Conservation (phyloP, 2,113 vertebrate genomes). For the Anguilla japonica region DNA sequence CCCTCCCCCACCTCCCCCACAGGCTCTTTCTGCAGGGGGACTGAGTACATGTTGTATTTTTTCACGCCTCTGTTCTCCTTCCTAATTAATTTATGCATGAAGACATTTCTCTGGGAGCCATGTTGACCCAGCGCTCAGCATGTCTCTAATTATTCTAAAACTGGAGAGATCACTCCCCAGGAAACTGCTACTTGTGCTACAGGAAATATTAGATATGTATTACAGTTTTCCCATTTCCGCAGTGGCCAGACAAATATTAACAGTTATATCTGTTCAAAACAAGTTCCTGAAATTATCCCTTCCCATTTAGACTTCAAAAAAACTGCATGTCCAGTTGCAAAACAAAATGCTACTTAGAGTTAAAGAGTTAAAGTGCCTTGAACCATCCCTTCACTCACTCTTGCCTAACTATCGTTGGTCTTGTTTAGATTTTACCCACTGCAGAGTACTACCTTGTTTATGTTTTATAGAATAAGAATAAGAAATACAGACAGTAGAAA, state of each 20-base stretch:
- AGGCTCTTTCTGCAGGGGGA: not conserved
- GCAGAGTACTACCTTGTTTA: not conserved
- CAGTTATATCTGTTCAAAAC: not conserved
- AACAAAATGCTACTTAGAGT: not conserved
- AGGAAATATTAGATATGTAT: constrained; percentile 25
- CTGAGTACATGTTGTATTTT: not conserved
- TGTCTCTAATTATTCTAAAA: constrained; percentile 31
- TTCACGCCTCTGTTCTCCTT: constrained; percentile 4
- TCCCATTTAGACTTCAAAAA: not conserved
- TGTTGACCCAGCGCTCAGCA: constrained; percentile 25
- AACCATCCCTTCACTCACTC: not conserved
- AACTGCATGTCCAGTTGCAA: not conserved
- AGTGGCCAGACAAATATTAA: not conserved
- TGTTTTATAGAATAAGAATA: not conserved
- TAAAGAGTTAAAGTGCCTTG: not conserved
- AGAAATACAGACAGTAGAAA: not conserved
- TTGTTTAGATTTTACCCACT: constrained; percentile 1
- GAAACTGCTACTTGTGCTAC: constrained; percentile 5
- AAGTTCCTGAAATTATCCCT: not conserved
- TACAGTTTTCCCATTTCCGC: not conserved
- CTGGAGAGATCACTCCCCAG: constrained; percentile 11
- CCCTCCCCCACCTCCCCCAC: not conserved
- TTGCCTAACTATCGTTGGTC: not conserved
- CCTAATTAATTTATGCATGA: not conserved
- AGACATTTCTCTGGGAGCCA: constrained; percentile 9